These are phyloP conservation scores for Dascyllus trimaculatus DNA, from an alignment of 2,113 vertebrate genomes.

Conservation along the genomic window DNA sequence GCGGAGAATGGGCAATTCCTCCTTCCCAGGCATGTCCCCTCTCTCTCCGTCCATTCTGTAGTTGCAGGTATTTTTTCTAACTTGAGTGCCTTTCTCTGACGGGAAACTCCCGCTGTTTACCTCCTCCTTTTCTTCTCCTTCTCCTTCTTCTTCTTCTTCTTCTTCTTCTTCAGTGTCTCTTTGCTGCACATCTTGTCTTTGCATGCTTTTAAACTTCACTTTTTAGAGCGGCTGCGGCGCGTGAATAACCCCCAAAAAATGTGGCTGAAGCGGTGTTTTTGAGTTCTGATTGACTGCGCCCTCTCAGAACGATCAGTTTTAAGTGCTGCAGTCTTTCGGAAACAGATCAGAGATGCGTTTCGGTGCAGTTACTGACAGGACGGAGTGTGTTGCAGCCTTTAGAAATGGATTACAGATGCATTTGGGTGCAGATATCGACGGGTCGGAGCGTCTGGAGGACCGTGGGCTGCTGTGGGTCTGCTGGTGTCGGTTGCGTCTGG, in stretches of 20 bases:
- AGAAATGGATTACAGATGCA: conserved; percentile 13
- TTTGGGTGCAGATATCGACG: conserved; percentile 24
- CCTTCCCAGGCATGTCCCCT: conserved; percentile 83
- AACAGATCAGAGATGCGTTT: conserved; percentile 16
- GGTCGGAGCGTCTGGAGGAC: conserved; percentile 3
- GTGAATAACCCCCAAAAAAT: not conserved
- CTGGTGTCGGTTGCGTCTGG: conserved; percentile 44
- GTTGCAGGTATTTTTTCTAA: conserved; percentile 83
- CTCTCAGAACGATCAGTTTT: conserved; percentile 4
- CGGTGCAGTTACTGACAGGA: conserved; percentile 23
- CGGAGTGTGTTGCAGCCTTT: not conserved
- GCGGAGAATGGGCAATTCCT: conserved; percentile 83
- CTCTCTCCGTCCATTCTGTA: conserved; percentile 78
- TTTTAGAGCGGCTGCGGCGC: too few relatives aligned
- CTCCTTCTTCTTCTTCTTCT: not conserved
- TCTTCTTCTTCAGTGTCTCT: conserved; percentile 17
- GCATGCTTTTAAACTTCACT: too few relatives aligned
- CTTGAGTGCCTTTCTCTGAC: conserved; percentile 73
- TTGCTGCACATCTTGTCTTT: conserved; percentile 24
- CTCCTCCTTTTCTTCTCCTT: not conserved
- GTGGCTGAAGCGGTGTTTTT: not conserved
- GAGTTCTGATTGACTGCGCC: not conserved
- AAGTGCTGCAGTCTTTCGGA: conserved; percentile 11
- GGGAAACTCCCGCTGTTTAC: conserved; percentile 49
- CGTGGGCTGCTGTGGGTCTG: conserved; percentile 21